These are phyloP conservation scores for Picus viridis DNA, from an alignment of 2,797 vertebrate species.

Conservation along the genomic window DNA sequence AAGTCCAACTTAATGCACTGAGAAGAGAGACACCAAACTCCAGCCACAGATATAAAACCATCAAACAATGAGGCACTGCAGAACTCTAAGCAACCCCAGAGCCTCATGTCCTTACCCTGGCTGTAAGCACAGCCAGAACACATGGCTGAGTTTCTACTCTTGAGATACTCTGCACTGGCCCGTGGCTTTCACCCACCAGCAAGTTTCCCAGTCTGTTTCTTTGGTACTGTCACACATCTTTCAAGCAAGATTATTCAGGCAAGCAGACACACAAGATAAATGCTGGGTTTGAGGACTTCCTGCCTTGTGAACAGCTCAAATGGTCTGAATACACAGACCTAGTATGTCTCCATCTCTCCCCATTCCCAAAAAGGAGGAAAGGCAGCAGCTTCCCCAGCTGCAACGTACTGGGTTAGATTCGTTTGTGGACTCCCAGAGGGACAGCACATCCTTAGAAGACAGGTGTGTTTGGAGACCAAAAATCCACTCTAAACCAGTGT, in stretches of 20 bases:
- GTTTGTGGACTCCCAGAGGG: background rate
- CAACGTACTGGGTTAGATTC: background rate
- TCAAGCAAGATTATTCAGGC: background rate
- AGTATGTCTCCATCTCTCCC: background rate
- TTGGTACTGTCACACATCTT: background rate
- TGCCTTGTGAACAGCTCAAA: background rate
- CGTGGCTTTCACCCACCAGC: background rate
- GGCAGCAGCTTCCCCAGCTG: background rate
- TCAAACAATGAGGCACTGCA: background rate
- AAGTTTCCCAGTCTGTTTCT: background rate
- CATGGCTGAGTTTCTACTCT: background rate
- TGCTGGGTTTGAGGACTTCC: background rate
- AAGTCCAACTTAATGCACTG: background rate
- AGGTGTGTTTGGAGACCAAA: background rate
- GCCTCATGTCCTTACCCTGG: background rate
- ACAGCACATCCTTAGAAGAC: background rate
- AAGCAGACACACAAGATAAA: background rate
- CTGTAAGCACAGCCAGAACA: background rate
- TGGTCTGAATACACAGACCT: fast-evolving
- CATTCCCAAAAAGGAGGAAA: background rate
- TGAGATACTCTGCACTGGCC: background rate
- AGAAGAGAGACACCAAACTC: background rate
- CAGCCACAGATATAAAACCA: background rate
- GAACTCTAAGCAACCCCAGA: background rate
- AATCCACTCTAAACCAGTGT: background rate